Evolutionary conservation across 2,113 vertebrate genomes (phyloP), one percentile per base, ranked within the genome.

Genomic region (Typhlomys cinereus): DNA sequence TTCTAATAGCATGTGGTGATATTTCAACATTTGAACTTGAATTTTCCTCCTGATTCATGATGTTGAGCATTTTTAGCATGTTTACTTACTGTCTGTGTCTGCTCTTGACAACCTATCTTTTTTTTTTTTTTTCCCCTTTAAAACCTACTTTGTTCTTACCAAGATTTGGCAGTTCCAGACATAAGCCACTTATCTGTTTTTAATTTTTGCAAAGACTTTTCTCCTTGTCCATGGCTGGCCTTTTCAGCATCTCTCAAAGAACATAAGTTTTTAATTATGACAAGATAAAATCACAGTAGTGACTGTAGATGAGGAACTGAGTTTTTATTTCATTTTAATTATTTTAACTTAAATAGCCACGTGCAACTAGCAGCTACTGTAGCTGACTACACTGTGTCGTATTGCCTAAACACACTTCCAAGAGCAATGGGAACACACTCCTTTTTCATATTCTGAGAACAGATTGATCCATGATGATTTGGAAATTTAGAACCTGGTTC

Each of bases 261-360:
- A 8, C 23, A 78, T 61, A 78, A 54, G 52, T 70, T 62, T 92
- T 86, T 44, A 90, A 87, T 86, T 44, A 82, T 14, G 20, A 52
- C 11, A 52, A 48, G 61, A 69, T 83, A 39, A 9, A 52, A 83
- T 78, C 29, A 70, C 29, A 59, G 75, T 81, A 5, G 20, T 73
- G 64, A 36, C 64, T 79, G n/a, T 78, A 31, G 48, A 39, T 87
- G 17, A 90, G 2, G 21, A 79, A 74, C 29, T 87, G 57, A 92
- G 41, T 82, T 71, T 76, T 75, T 81, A 71, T 83, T 57, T 59
- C 39, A 82, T 80, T 94, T 74, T 80, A 83, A 87, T 59, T 66
- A 88, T 80, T 69, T 79, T 46, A 46, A 89, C 59, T 69, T 84
- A 69, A 82, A 54, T 48, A 59, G 18, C 41, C 50, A 29, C 15